Conservation (phyloP, 1,140 invertebrate species). For the Apis florea region DNA sequence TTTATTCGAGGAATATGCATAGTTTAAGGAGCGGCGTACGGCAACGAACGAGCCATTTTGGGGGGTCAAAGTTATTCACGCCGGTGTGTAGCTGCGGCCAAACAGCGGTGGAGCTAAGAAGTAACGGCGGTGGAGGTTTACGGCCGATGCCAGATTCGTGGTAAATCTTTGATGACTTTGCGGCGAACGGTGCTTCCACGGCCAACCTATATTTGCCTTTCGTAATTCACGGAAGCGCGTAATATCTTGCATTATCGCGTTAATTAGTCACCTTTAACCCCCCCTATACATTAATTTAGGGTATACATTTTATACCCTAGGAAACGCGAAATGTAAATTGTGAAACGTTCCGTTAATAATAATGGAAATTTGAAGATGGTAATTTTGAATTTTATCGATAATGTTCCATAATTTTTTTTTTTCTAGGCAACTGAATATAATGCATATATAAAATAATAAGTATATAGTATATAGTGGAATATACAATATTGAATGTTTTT, state of each 20-base stretch:
- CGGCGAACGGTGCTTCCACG: background rate
- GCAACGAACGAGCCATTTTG: conserved; percentile 7
- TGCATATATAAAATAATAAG: too few species aligned
- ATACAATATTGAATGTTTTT: too few species aligned
- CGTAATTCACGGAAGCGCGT: background rate
- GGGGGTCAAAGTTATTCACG: background rate
- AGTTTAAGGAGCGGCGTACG: background rate
- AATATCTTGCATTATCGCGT: conserved; percentile 24
- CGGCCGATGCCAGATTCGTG: conserved; percentile 22
- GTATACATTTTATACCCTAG: too few species aligned
- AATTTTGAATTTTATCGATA: too few species aligned
- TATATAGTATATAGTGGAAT: too few species aligned
- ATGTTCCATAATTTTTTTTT: too few species aligned
- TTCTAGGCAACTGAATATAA: too few species aligned
- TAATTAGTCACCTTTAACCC: conserved; percentile 20
- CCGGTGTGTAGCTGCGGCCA: conserved; percentile 12
- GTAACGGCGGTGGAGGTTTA: conserved; percentile 23
- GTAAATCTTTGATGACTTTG: conserved; percentile 38
- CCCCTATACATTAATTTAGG: too few species aligned
- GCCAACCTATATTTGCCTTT: background rate
- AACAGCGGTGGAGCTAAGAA: conserved; percentile 15
- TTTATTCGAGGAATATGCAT: background rate
- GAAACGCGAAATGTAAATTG: too few species aligned
- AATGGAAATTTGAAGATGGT: too few species aligned
- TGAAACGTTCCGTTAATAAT: too few species aligned